A percentile compares a stretch with the other conserved stretches of the same genome.
Evolutionary conservation across 1,140 invertebrate genomes (phyloP).

Genomic region (Rhizoglyphus robini): DNA sequence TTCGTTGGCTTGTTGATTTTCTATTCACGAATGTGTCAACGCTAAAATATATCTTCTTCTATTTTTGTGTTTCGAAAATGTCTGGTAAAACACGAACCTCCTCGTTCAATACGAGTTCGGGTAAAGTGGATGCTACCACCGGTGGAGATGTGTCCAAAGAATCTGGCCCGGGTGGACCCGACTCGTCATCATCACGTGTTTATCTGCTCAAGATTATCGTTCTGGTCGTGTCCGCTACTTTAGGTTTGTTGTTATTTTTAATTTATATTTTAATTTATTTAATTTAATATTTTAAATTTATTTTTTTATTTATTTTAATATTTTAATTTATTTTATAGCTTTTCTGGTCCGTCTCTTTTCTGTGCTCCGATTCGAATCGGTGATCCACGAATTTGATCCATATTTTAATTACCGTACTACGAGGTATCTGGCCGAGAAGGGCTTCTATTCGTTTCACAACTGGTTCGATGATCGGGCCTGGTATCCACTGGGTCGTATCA

Average conservation of each 20-base stretch:
- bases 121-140: no score
- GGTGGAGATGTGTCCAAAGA: no score
- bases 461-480: conserved; percentile 99
- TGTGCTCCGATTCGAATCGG: conserved; percentile 90
- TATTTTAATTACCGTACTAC: conserved; percentile 98
- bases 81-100: no score
- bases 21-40: no score
- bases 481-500: conserved; percentile 96
- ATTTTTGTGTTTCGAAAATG: no score
- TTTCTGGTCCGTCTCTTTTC: conserved; percentile 90
- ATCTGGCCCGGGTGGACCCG: no score
- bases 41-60: no score
- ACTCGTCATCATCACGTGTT: no score
- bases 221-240: background rate
- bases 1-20: no score
- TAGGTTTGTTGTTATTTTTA: conserved; percentile 7
- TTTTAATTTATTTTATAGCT: conserved; percentile 42
- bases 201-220: background rate
- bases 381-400: conserved; percentile 98
- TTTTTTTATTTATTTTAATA: background rate
- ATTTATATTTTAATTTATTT: background rate
- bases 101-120: no score
- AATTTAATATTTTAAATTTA: background rate
- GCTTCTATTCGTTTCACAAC: conserved; percentile 99
- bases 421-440: conserved; percentile 97